Evolutionary conservation across 2,797 vertebrate species (phyloP).

Genomic region (Acrocephalus scirpaceus): DNA sequence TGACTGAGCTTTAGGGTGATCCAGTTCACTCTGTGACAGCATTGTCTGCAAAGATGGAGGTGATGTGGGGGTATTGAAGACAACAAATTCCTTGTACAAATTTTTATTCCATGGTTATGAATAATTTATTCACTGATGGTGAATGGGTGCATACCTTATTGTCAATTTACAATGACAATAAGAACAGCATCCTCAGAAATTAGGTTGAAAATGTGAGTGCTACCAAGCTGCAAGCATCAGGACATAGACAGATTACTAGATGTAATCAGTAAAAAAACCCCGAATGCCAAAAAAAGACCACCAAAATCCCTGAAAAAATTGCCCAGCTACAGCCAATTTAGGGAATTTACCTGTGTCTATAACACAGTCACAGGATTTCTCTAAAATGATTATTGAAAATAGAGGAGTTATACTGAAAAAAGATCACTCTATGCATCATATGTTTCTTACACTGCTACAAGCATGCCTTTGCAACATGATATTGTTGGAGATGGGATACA

Average conservation of each 20-base stretch:
- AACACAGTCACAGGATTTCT: background rate
- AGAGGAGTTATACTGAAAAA: background rate
- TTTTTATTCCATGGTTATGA: background rate
- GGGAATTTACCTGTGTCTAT: background rate
- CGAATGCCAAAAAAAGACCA: background rate
- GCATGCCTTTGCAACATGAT: background rate
- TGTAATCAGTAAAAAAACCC: background rate
- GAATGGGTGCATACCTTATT: background rate
- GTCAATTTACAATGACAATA: background rate
- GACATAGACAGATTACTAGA: background rate
- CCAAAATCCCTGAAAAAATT: background rate
- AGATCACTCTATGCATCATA: background rate
- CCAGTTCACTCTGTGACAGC: background rate
- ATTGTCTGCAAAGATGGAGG: conserved; percentile 14
- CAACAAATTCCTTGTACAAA: background rate
- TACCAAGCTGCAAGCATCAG: background rate
- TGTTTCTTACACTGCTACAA: background rate
- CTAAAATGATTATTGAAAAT: background rate
- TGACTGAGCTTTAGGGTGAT: conserved; percentile 29
- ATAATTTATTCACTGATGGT: background rate
- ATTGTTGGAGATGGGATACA: conserved; percentile 10
- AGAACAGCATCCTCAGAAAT: background rate
- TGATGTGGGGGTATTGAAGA: background rate
- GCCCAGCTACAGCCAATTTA: background rate
- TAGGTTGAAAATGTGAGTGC: background rate